phyloP scores from a whole-genome alignment of 1,140 invertebrate genomes.

The Procambarus virginalis region DNA sequence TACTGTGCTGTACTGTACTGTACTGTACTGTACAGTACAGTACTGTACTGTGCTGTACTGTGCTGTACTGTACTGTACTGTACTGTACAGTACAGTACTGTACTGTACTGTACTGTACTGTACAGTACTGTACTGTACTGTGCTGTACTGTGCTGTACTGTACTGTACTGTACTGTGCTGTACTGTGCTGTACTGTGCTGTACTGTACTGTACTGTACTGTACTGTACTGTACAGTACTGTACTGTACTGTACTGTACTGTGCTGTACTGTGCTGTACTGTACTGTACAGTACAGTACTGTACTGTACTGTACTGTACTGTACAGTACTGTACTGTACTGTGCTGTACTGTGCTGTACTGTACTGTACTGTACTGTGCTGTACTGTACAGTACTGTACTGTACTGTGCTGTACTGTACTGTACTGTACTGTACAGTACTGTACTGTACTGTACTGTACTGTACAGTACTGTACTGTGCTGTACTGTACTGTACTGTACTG shows the following conservation, averaged over 20 bases:
- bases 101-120: constrained; percentile 70
- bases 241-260: constrained; percentile 66
- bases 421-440: constrained; percentile 64
- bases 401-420: constrained; percentile 63
- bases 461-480: constrained; percentile 62
- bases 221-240: constrained; percentile 64
- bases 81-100: constrained; percentile 31
- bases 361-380: constrained; percentile 65
- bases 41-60: background rate
- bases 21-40: constrained; percentile 69
- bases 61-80: too few relatives aligned
- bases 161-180: constrained; percentile 44
- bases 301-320: constrained; percentile 13
- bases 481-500: constrained; percentile 63
- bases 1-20: constrained; percentile 58
- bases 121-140: constrained; percentile 55
- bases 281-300: constrained; percentile 69
- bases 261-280: constrained; percentile 67
- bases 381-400: constrained; percentile 43
- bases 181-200: constrained; percentile 62
- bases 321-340: constrained; percentile 6
- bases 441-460: constrained; percentile 47
- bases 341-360: constrained; percentile 19
- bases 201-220: constrained; percentile 68
- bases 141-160: constrained; percentile 63